phyloP scores from a whole-genome alignment of 2,113 vertebrate species.

The Passer domesticus region DNA sequence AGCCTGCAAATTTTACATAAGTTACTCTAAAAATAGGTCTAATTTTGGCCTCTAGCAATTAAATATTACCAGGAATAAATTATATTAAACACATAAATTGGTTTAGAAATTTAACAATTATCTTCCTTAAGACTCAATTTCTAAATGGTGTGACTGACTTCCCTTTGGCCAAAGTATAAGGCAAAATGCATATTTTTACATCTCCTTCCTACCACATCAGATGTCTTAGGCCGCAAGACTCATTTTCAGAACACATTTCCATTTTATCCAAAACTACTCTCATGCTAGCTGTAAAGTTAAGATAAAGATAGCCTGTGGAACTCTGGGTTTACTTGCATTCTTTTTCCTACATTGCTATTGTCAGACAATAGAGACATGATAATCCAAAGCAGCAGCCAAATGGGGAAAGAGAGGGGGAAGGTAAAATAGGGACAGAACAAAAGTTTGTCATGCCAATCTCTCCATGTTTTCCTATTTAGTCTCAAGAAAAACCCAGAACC shows the following conservation, averaged over 20 bases:
- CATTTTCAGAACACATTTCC: background rate
- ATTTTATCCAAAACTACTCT: background rate
- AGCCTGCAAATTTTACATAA: accelerated
- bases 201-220: background rate
- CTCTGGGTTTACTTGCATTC: background rate
- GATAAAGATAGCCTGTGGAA: background rate
- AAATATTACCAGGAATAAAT: background rate
- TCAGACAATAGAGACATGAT: background rate
- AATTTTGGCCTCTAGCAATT: background rate
- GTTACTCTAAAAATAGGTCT: background rate
- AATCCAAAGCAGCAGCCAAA: background rate
- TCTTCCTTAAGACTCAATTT: background rate
- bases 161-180: background rate
- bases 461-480: background rate
- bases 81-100: background rate
- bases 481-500: background rate
- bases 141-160: background rate
- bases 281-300: background rate
- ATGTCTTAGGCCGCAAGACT: background rate
- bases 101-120: background rate
- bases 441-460: background rate
- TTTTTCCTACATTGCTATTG: background rate
- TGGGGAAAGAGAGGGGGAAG: background rate
- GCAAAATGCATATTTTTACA: background rate
- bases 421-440: background rate